Base-by-base conservation (phyloP, 30 jellyfish, hydroid and myxozoan genomes). In the Phacellophora camtschatica region DNA sequence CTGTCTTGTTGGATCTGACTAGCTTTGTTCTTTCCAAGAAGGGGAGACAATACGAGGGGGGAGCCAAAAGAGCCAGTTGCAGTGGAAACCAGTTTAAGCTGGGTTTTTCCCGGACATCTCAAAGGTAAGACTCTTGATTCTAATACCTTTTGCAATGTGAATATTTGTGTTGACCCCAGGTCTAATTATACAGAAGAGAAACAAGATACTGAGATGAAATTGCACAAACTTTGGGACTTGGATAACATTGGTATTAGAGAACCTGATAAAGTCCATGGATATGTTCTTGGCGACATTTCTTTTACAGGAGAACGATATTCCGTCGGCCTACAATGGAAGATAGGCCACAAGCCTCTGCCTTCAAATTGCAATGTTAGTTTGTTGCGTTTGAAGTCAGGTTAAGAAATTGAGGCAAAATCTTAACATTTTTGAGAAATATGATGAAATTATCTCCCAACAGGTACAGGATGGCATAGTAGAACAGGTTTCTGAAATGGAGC, bases 61-160 rank as follows among this genome's bases (percentile, higher is more conserved):
- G 70, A 45, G 83, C 72, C 83, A 69, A 34, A 69, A 13, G 83
- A 69, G 36, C 83, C 83, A 13, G 71, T 69, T 4, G 83, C 86
- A 19, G 78, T 73, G 37, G 53, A 73, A 25, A 73, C 73, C 41
- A 50, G 53, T 32, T 32, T 73, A 3, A 61, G 78, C 79, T 49
- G 86, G 86, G 86, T 73, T 19, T 30, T 73, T 28, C 53, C 74
- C 16, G 86, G 86, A 73, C 77, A 56, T 8, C 86, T 73, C 18
- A 1, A 50, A 73, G 86, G 75, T 73, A 39, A 73, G 86, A 73
- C 48, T 15, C 37, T 73, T 23, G 49, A 51, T 73, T 73, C 74
- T 73, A 71, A 19, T 29, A 27, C 16, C n/a, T 37, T n/a, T 71
- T 5, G 75, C 32, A 66, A 66, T 66, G 64, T 66, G 81, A 66